Conservation (phyloP, 2,888 invertebrate genomes). For the Parapristionchus giblindavisi region DNA sequence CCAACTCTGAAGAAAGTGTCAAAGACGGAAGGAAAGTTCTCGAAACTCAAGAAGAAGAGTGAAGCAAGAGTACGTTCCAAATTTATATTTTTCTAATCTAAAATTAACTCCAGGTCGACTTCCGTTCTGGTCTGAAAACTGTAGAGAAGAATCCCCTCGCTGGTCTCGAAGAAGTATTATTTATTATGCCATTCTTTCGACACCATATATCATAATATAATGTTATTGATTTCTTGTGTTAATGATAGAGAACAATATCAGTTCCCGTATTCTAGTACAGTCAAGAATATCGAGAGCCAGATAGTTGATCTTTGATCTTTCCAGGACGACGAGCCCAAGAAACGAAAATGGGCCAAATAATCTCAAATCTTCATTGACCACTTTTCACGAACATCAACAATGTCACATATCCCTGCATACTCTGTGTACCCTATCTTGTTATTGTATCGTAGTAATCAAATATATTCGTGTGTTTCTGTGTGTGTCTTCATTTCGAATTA, state of each 20-base stretch:
- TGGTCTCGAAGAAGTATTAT: constrained; percentile 55
- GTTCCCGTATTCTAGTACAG: too few species aligned
- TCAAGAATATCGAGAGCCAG: too few species aligned
- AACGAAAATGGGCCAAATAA: constrained; percentile 54
- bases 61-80: constrained; percentile 45
- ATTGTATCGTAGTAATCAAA: too few species aligned
- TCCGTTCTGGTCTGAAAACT: constrained; percentile 66
- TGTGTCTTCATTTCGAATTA: too few species aligned
- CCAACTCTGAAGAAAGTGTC: constrained; percentile 91
- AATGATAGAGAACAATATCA: neutral
- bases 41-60: constrained; percentile 66
- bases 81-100: neutral
- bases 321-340: constrained; percentile 45
- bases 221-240: neutral
- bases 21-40: constrained; percentile 93
- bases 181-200: neutral
- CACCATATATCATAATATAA: neutral
- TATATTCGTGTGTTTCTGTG: too few species aligned
- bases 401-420: too few species aligned
- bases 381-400: too few species aligned
- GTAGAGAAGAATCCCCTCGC: constrained; percentile 65
- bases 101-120: constrained; percentile 49
- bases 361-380: neutral
- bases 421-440: too few species aligned
- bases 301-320: neutral